Evolutionary conservation across 2,888 invertebrate species (phyloP).

Genomic region (Orgyia antiqua): DNA sequence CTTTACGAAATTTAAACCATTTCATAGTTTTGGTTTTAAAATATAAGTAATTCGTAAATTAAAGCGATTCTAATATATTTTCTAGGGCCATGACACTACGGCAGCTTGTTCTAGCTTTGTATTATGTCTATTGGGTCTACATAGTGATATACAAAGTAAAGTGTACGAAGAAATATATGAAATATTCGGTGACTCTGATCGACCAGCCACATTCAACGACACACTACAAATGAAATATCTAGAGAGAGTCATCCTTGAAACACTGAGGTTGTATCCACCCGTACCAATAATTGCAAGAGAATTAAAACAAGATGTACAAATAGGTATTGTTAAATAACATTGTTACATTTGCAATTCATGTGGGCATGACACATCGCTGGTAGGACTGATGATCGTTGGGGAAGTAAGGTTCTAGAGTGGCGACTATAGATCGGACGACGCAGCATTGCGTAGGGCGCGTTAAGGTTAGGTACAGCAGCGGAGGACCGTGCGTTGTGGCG

Average conservation of each 20-base stretch:
- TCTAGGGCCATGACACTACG: slow-evolving; percentile 70
- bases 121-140: slow-evolving; percentile 87
- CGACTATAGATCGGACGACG: too few relatives aligned
- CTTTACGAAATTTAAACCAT: too few relatives aligned
- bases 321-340: slow-evolving; percentile 74
- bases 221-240: slow-evolving; percentile 89
- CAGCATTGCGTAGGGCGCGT: too few relatives aligned
- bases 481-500: too few relatives aligned
- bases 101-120: slow-evolving; percentile 92
- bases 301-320: slow-evolving; percentile 82
- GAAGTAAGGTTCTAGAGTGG: too few relatives aligned
- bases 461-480: too few relatives aligned
- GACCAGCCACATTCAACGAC: slow-evolving; percentile 86
- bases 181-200: slow-evolving; percentile 87
- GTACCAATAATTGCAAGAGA: slow-evolving; percentile 88
- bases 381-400: too few relatives aligned
- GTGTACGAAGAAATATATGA: slow-evolving; percentile 85
- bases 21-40: too few relatives aligned
- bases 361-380: too few relatives aligned
- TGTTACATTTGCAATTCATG: background rate
- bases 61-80: too few relatives aligned
- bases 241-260: slow-evolving; percentile 87
- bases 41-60: too few relatives aligned
- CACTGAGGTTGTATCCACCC: slow-evolving; percentile 87
- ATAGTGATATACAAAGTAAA: slow-evolving; percentile 87